Percentiles rank a stretch among this genome's conserved stretches.
phyloP scores from a whole-genome alignment of 2,888 invertebrate genomes.

The Cataglyphis cursor region DNA sequence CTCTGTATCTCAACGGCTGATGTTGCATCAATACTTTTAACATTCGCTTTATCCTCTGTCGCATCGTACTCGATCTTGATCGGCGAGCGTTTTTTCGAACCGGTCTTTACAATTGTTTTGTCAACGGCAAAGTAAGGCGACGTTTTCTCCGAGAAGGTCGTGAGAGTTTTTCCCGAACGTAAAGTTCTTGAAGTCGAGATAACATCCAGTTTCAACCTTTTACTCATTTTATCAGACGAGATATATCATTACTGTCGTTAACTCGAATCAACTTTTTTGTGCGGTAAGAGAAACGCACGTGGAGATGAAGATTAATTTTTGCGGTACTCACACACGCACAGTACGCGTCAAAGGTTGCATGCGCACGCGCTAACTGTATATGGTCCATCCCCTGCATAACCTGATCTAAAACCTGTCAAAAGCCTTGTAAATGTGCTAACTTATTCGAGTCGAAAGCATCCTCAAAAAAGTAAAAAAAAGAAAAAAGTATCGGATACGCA shows the following conservation, averaged over 20 bases:
- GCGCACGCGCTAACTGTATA: background rate
- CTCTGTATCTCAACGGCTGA: conserved; percentile 56
- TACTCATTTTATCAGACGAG: conserved; percentile 63
- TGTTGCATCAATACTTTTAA: background rate
- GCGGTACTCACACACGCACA: background rate
- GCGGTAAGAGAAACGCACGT: background rate
- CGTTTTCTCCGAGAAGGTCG: conserved; percentile 49
- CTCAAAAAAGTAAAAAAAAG: background rate
- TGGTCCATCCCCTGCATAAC: background rate
- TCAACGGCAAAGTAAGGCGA: conserved; percentile 70
- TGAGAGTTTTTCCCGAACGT: conserved; percentile 65
- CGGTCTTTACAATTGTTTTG: conserved; percentile 20
- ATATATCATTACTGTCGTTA: background rate
- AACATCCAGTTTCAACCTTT: conserved; percentile 68
- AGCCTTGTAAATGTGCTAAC: background rate
- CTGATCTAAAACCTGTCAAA: background rate
- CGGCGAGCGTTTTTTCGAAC: conserved; percentile 71
- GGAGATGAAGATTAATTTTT: background rate
- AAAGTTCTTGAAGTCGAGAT: conserved; percentile 61
- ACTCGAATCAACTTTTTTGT: background rate
- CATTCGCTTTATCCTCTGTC: background rate
- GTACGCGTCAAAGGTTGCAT: background rate
- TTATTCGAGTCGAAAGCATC: background rate
- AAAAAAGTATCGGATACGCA: background rate
- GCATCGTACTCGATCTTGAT: conserved; percentile 65